A percentile compares a stretch with the other conserved stretches of the same genome.
Evolutionary conservation across 2,113 vertebrate genomes (phyloP).

Genomic region (Rallus limicola): DNA sequence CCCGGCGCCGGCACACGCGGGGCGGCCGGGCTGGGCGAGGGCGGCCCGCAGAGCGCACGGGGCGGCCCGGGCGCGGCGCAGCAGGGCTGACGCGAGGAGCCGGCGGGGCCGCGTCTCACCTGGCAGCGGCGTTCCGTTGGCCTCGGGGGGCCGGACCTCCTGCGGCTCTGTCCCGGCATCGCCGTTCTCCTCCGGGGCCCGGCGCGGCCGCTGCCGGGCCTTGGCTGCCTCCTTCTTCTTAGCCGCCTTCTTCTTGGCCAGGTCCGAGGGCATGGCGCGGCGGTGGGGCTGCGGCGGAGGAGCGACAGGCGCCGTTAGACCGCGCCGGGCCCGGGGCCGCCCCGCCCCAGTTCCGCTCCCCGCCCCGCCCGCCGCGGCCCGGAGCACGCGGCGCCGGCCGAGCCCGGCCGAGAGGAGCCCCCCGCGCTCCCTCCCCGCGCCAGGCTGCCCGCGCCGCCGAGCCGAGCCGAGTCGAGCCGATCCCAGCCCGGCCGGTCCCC

Average conservation of each 20-base stretch:
- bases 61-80: background rate
- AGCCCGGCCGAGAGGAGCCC: too few relatives aligned
- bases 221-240: slow-evolving; percentile 98
- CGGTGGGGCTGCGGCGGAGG: background rate
- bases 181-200: slow-evolving; percentile 79
- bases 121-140: slow-evolving; percentile 79
- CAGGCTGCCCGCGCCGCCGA: background rate
- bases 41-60: too few relatives aligned
- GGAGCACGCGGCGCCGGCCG: too few relatives aligned
- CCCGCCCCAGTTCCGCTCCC: too few relatives aligned
- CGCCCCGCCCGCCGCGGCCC: too few relatives aligned
- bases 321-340: background rate
- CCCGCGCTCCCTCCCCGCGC: too few relatives aligned
- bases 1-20: too few relatives aligned
- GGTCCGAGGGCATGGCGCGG: slow-evolving; percentile 89
- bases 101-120: slow-evolving; percentile 63
- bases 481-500: background rate
- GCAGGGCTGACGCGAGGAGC: too few relatives aligned
- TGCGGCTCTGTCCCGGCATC: slow-evolving; percentile 46
- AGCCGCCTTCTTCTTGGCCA: slow-evolving; percentile 96
- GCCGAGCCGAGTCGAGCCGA: too few relatives aligned
- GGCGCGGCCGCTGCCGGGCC: slow-evolving; percentile 86
- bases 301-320: slow-evolving; percentile 12
- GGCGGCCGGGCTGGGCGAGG: too few relatives aligned
- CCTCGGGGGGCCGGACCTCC: slow-evolving; percentile 68